phyloP scores from a whole-genome alignment of 1,140 invertebrate species.

The Zaprionus davidi region DNA sequence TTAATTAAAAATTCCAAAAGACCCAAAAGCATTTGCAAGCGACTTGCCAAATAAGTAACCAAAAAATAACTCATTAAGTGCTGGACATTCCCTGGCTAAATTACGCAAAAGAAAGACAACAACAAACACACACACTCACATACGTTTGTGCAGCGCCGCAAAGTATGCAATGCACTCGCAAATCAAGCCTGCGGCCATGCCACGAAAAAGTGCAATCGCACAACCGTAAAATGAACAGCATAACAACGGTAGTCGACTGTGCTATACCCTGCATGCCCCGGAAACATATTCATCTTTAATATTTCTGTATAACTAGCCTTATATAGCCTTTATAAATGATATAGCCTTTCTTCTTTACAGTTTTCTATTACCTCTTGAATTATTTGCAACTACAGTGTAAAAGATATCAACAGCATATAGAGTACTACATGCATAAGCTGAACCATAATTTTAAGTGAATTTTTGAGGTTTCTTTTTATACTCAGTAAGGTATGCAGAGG shows the following conservation, averaged over 20 bases:
- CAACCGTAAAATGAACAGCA: slow-evolving; percentile 15
- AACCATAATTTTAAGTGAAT: too few species aligned
- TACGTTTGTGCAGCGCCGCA: slow-evolving; percentile 53
- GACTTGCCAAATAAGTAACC: slow-evolving; percentile 56
- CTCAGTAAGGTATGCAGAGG: too few species aligned
- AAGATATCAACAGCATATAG: too few species aligned
- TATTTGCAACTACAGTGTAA: too few species aligned
- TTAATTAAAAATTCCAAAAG: slow-evolving; percentile 77
- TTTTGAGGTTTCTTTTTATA: too few species aligned
- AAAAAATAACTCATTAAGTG: slow-evolving; percentile 71
- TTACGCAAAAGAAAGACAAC: slow-evolving; percentile 26
- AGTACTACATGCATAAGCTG: too few species aligned
- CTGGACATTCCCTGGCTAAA: slow-evolving; percentile 64
- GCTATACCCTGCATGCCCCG: not conserved
- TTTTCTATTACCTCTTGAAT: too few species aligned
- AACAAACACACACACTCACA: slow-evolving; percentile 28
- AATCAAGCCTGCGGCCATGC: slow-evolving; percentile 72
- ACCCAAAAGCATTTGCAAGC: slow-evolving; percentile 52
- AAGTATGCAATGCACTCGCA: slow-evolving; percentile 82
- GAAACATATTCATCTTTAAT: too few species aligned
- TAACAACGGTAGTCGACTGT: not conserved
- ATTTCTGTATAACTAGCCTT: too few species aligned
- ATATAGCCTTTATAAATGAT: too few species aligned
- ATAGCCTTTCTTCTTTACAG: too few species aligned
- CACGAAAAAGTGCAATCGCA: slow-evolving; percentile 67